These are phyloP conservation scores for Emydura subglobosa DNA, from an alignment of 2,113 vertebrate genomes.

Conservation along the genomic window DNA sequence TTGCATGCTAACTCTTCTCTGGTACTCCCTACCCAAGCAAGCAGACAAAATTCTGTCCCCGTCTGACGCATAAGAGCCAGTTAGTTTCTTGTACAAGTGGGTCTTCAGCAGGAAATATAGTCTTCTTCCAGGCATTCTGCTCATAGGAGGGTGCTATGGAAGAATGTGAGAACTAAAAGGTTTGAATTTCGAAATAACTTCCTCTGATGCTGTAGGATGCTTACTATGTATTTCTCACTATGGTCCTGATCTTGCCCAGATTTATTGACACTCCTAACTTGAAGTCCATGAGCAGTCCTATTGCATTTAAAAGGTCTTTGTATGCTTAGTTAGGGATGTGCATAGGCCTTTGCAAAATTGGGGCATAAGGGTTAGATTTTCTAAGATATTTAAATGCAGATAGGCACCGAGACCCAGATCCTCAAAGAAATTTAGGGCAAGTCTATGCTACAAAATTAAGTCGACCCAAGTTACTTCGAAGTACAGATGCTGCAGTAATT, in stretches of 20 bases:
- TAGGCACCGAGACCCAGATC: neutral
- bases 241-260: neutral
- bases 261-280: neutral
- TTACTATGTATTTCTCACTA: neutral
- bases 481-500: too few relatives aligned
- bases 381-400: neutral
- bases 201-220: neutral
- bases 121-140: neutral
- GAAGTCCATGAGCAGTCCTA: neutral
- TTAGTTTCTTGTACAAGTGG: neutral
- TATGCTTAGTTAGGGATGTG: neutral
- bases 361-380: slow-evolving; percentile 1
- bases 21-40: neutral
- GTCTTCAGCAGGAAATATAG: neutral
- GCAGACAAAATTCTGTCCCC: neutral
- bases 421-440: neutral
- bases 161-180: neutral
- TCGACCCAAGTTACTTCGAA: too few relatives aligned
- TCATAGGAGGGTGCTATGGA: neutral
- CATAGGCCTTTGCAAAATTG: neutral
- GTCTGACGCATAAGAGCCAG: neutral
- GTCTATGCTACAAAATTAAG: too few relatives aligned
- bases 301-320: neutral
- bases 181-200: neutral
- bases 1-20: neutral